A percentile compares a stretch with the other conserved stretches of the same genome.
These are phyloP conservation scores for Aphis gossypii DNA, from an alignment of 1,140 invertebrate species.

Conservation along the genomic window DNA sequence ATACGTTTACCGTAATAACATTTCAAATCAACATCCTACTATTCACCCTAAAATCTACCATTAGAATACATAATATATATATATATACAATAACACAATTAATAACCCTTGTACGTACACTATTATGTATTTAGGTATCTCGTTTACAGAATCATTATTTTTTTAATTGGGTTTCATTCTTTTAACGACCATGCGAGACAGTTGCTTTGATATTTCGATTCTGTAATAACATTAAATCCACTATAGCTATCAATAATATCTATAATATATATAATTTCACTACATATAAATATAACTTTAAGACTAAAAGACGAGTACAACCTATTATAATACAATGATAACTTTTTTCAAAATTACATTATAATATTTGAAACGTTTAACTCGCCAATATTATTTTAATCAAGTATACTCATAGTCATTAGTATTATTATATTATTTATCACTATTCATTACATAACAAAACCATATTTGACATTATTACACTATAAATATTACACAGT, in stretches of 20 bases:
- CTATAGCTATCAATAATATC: background rate
- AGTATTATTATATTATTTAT: background rate
- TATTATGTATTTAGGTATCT: constrained; percentile 31
- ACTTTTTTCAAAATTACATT: background rate
- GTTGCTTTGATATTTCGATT: background rate
- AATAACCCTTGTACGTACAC: background rate
- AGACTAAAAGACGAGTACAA: background rate
- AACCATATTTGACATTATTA: background rate
- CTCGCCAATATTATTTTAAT: background rate
- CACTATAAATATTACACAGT: background rate
- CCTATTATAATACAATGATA: background rate
- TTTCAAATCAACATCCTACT: constrained; percentile 10
- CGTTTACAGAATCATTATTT: background rate
- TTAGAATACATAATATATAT: background rate
- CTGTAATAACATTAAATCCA: background rate
- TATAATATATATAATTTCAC: background rate
- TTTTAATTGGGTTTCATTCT: constrained; percentile 12
- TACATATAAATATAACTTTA: background rate
- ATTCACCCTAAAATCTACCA: constrained; percentile 2
- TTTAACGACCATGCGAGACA: background rate
- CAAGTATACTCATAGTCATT: background rate
- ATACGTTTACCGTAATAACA: constrained; percentile 22
- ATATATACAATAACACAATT: constrained; percentile 13
- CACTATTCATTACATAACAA: background rate
- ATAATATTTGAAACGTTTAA: background rate